A percentile compares a stretch with the other conserved stretches of the same genome.
Conservation (phyloP, 2,888 invertebrate species). For the Ormyrus rosae region DNA sequence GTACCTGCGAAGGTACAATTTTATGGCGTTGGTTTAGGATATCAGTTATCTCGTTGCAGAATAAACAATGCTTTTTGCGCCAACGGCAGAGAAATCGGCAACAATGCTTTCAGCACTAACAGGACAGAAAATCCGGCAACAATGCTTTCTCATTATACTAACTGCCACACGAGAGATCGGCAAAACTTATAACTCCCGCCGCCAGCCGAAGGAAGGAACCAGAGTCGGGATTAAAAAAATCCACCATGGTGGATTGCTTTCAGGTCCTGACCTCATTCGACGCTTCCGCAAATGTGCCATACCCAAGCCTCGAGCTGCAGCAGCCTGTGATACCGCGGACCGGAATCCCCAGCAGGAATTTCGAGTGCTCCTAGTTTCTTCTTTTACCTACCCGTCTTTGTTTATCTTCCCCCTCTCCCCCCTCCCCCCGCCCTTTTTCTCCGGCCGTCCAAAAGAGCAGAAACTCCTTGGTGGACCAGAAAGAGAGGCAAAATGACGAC, state of each 20-base stretch:
- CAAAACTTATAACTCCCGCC: no score
- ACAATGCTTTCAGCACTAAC: no score
- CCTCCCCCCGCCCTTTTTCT: neutral
- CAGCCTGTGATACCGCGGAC: constrained; percentile 72
- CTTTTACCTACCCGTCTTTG: constrained; percentile 22
- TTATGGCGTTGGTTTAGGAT: no score
- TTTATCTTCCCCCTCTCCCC: neutral
- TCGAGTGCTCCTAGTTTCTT: constrained; percentile 51
- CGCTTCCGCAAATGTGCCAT: constrained; percentile 71
- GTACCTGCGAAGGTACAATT: no score
- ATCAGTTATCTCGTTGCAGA: no score
- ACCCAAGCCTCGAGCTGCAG: constrained; percentile 61
- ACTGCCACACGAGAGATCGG: no score
- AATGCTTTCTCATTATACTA: no score
- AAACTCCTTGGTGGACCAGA: constrained; percentile 5
- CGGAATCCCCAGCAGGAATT: constrained; percentile 45
- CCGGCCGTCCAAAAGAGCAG: constrained; percentile 2
- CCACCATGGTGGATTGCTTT: constrained; percentile 32
- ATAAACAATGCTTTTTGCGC: no score
- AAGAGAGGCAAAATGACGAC: constrained; percentile 70
- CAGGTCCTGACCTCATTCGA: constrained; percentile 66
- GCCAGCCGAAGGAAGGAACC: no score
- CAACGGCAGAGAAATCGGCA: no score
- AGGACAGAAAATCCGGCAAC: no score
- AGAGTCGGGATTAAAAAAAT: no score